These are phyloP conservation scores for Morinoia aosen DNA, from an alignment of 2,888 invertebrate species.

Conservation along the genomic window DNA sequence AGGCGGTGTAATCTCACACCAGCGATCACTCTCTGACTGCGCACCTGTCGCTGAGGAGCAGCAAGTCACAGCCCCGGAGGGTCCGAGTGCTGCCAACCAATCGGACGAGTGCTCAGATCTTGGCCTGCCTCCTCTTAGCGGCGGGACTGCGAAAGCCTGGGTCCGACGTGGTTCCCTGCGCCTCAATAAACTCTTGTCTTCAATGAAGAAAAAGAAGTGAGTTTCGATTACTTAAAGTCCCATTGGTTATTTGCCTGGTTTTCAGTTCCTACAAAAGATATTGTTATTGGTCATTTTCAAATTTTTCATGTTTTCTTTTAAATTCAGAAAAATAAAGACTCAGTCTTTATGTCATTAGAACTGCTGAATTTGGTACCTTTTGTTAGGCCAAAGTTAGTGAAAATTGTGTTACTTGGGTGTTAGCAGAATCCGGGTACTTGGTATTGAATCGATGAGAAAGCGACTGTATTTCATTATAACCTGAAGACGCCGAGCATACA, in stretches of 20 bases:
- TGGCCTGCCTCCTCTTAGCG: neutral
- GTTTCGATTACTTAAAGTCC: neutral
- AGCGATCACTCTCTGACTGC: conserved; percentile 65
- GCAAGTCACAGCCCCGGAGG: conserved; percentile 54
- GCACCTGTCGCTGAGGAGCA: conserved; percentile 63
- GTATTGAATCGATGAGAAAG: too few species aligned
- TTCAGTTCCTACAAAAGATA: too few species aligned
- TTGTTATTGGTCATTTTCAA: too few species aligned
- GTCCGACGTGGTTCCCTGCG: conserved; percentile 27
- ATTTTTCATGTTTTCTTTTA: too few species aligned
- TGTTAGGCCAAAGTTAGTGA: too few species aligned
- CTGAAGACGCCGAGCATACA: too few species aligned
- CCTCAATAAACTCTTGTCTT: conserved; percentile 30
- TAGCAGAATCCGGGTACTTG: too few species aligned
- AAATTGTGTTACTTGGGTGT: too few species aligned
- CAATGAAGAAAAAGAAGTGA: conserved; percentile 43
- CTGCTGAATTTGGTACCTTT: too few species aligned
- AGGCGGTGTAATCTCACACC: conserved; percentile 53
- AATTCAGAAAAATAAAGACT: too few species aligned
- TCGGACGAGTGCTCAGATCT: neutral
- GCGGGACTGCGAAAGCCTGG: neutral
- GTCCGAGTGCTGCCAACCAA: neutral
- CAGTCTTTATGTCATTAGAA: too few species aligned
- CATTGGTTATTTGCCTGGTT: neutral
- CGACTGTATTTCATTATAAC: too few species aligned